Conservation (phyloP, 2,888 invertebrate genomes). For the Marasmarcha lunaedactyla region DNA sequence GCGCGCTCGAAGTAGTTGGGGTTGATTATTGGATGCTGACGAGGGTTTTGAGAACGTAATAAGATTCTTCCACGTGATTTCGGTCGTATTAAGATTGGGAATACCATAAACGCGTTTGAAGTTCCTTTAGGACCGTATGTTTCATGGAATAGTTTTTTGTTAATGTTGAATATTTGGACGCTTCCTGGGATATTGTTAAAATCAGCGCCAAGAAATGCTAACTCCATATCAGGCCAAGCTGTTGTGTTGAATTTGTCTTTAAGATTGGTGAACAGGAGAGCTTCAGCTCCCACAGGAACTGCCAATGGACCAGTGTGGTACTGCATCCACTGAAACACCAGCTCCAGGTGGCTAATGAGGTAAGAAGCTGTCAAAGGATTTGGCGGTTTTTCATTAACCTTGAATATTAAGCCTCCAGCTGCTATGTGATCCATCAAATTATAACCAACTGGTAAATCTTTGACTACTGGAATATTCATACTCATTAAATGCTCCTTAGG, state of each 20-base stretch:
- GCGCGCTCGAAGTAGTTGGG: background rate
- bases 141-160: background rate
- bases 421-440: slow-evolving; percentile 13
- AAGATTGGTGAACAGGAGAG: background rate
- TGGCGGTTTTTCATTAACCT: background rate
- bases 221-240: background rate
- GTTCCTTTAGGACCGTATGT: background rate
- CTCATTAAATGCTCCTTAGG: slow-evolving; percentile 12
- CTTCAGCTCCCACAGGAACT: background rate
- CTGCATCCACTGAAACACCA: background rate
- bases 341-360: background rate
- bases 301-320: background rate
- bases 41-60: background rate
- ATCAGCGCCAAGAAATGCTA: too few relatives aligned
- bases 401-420: background rate
- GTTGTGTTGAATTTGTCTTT: background rate
- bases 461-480: slow-evolving; percentile 7
- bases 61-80: background rate
- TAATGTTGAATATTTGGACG: background rate
- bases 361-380: background rate
- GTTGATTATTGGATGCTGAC: background rate
- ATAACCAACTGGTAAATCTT: slow-evolving; percentile 11
- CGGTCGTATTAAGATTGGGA: background rate
- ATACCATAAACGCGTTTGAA: background rate
- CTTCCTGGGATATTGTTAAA: background rate